Percentiles rank a stretch among this genome's conserved stretches.
Conservation (phyloP, 2,888 invertebrate genomes). For the Hirtodrosophila confusa region DNA sequence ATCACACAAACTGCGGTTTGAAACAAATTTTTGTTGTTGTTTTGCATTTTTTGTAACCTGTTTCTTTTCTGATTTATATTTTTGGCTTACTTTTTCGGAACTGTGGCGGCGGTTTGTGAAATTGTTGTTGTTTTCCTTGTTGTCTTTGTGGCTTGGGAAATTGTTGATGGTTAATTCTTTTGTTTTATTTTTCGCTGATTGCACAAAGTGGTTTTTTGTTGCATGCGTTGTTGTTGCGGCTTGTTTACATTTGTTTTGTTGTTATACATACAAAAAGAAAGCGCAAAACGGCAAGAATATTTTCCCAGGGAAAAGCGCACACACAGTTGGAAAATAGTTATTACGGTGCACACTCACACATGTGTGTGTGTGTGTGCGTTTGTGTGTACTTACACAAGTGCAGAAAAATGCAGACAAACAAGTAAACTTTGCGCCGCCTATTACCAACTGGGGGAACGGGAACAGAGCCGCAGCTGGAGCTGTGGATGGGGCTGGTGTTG, state of each 20-base stretch:
- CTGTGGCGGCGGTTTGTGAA: constrained; percentile 41
- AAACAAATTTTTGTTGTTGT: constrained; percentile 25
- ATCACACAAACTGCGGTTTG: constrained; percentile 68
- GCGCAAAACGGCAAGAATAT: constrained; percentile 70
- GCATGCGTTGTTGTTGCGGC: constrained; percentile 13
- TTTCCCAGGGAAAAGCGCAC: constrained; percentile 68
- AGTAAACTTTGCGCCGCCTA: constrained; percentile 67
- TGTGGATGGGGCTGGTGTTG: constrained; percentile 10
- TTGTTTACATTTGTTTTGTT: constrained; percentile 59
- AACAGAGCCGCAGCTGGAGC: constrained; percentile 13
- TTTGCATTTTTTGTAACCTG: constrained; percentile 63
- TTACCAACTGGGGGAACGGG: constrained; percentile 25
- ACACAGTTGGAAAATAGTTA: constrained; percentile 36
- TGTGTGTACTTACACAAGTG: constrained; percentile 30
- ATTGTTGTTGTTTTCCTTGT: constrained; percentile 42
- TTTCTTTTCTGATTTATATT: constrained; percentile 74
- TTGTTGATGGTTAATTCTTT: constrained; percentile 32
- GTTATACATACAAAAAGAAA: constrained; percentile 70
- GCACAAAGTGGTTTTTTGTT: constrained; percentile 30
- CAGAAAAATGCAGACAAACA: constrained; percentile 79
- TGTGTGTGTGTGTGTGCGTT: constrained; percentile 10
- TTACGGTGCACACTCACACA: constrained; percentile 36
- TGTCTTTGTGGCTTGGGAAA: constrained; percentile 49
- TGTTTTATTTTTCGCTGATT: constrained; percentile 39
- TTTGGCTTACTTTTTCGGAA: constrained; percentile 69